Evolutionary conservation across 2,888 invertebrate genomes (phyloP), one percentile per base, ranked within the genome.

Genomic region (Nasonovia ribisnigri): DNA sequence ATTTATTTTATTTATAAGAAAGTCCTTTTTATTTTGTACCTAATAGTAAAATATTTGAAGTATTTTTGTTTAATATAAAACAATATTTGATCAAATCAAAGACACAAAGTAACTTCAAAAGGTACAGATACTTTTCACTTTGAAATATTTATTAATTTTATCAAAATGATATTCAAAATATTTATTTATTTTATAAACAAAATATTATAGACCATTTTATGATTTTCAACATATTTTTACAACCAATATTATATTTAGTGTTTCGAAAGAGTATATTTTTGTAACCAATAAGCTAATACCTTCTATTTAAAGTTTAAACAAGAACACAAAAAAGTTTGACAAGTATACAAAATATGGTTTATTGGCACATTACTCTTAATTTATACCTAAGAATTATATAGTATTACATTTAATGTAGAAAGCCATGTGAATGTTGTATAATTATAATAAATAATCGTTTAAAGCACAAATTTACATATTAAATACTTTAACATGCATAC

Each of bases 1-100:
- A 84, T 84, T 42, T 84, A 84, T 84, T 86, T 86, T 43, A 46
- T 43, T 86, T 86, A 86, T 1, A 86, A 86, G 46, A 29, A 43
- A 84, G 29, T 11, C 86, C 5, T 86, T 29, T 86, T 26, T 84
- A 84, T 46, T 43, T 26, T 42, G 13, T 46, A 46, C 46, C 46
- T 2, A 42, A 84, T 42, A 24, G 20, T 6, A 46, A 84, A 43
- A 86, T 86, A 86, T 46, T 86, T 29, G 13, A 86, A 86, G 86
- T 46, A 46, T 86, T 86, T 86, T 29, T 86, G 67, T 67, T 67
- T 36, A 67, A 67, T 67, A 67, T 67, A 36, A 16, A 46, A 46
- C 43, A 43, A 84, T 84, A 43, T 84, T 84, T 86, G 86, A 86
- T 86, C 29, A 43, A 43, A 86, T 86, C 86, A 46, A 86, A 46